Evolutionary conservation across 2,888 invertebrate species (phyloP), one percentile per base, ranked within the genome.

Genomic region (Anagyrus pseudococci): DNA sequence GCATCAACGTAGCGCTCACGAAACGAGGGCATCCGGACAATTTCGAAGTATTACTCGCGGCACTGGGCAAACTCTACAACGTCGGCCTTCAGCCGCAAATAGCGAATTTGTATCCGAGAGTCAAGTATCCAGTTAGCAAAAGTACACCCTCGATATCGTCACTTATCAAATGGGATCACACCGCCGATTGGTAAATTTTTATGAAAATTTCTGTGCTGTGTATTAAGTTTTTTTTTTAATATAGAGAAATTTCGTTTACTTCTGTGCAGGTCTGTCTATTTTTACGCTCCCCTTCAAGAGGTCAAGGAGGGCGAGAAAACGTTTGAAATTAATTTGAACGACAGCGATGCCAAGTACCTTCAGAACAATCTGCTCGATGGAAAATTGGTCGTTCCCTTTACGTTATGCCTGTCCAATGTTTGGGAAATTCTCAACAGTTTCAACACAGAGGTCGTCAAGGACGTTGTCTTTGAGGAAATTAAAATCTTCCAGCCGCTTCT

Each of bases 1-100:
- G 89, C 69, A 83, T 87, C 29, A 91, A 92, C 75, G 83, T 94
- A 52, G 85, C 93, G 0, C 82, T 95, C 2, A 93, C 94, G 53
- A 88, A 90, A 75, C 85, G 87, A 67, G 87, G 87, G 8, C 85
- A 88, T 25, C 19, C 50, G 0, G 63, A 70, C 43, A 70, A 70
- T 58, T 62, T 76, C 0, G 64, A 78, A n/a, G 78, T 79, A 66
- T 76, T 85, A 20, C 67, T 84, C 4, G 70, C 75, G 2, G 81
- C 81, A 1, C 70, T 85, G 25, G 85, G 85, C 70, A 83, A 82
- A 82, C 67, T 86, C 62, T 86, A 84, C 74, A 81, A 82, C 66
- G 76, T 80, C 52, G 88, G 88, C 19, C 71, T 84, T 20, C 81
- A 84, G 64, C 80, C 85, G 41, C 77, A 84, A 68, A 76, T 86